Evolutionary conservation across 2,888 invertebrate genomes (phyloP).

Genomic region (Drosophila bunnanda): DNA sequence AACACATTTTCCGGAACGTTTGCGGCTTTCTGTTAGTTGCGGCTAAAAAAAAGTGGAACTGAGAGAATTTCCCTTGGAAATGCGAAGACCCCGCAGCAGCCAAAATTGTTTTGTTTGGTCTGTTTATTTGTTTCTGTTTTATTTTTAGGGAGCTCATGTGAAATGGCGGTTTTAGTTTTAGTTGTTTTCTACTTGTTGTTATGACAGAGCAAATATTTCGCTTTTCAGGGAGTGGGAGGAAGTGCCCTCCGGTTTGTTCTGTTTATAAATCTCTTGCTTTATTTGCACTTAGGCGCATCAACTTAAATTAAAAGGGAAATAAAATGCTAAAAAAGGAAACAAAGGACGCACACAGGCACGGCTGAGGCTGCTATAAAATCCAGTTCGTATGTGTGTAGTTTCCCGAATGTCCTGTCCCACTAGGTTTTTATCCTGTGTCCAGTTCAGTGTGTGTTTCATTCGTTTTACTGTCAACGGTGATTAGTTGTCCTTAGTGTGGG

Average conservation of each 20-base stretch:
- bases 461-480: slow-evolving; percentile 69
- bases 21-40: slow-evolving; percentile 18
- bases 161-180: slow-evolving; percentile 39
- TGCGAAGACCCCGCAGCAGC: slow-evolving; percentile 11
- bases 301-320: slow-evolving; percentile 69
- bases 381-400: slow-evolving; percentile 26
- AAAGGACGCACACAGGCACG: slow-evolving; percentile 28
- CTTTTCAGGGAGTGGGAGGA: slow-evolving; percentile 47
- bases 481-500: slow-evolving; percentile 68
- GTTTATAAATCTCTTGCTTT: slow-evolving; percentile 75
- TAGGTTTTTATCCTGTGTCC: slow-evolving; percentile 53
- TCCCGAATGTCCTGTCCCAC: slow-evolving; percentile 54
- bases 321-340: slow-evolving; percentile 52
- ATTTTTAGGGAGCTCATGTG: slow-evolving; percentile 25
- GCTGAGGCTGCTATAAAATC: slow-evolving; percentile 56
- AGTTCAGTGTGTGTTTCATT: slow-evolving; percentile 50
- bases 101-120: slow-evolving; percentile 19
- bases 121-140: slow-evolving; percentile 5
- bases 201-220: slow-evolving; percentile 62
- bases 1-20: slow-evolving; percentile 30
- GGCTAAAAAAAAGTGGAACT: slow-evolving; percentile 16
- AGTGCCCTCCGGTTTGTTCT: slow-evolving; percentile 42
- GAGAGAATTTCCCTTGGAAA: slow-evolving; percentile 9
- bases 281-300: slow-evolving; percentile 74
- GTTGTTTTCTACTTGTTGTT: slow-evolving; percentile 21